Base-by-base conservation (phyloP, 2,888 invertebrate genomes). In the Candidula unifasciata region DNA sequence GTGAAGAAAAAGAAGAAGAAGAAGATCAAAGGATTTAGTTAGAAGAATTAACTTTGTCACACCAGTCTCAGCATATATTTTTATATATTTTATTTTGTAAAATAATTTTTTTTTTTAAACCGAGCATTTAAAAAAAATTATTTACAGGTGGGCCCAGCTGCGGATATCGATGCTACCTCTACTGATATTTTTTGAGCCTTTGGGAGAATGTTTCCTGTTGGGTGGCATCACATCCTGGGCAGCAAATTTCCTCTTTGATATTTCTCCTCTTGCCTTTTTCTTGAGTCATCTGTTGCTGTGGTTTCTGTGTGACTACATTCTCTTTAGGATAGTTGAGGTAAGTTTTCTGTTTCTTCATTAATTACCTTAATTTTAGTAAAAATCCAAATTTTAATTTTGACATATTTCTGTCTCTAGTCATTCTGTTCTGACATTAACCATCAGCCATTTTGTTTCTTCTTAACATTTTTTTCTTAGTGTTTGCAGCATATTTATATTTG, bases 251-350 rank as follows among this genome's bases (percentile, higher is more conserved):
- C 95, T 99, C 57, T 97, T 98, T 96, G 90, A 96, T 88, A 97
- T 97, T 95, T 97, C 98, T 94, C 96, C 97, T 1, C 95, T 98
- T 88, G 97, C 97, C 81, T 98, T 99, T 95, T 97, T 97, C 94
- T 95, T 98, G 90, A 96, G 98, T 91, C 99, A 99, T 94, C 95
- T 97, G 90, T 95, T 98, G 83, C 95, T 96, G 92, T 99, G 99
- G 99, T 97, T 99, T 94, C 95, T 98, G 89, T 96, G 97, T 89
- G 99, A 99, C 95, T 99, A 98, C 97, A 95, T 97, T 91, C 95
- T 99, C 90, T 95, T 99, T 90, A 87, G 86, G 27, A 86, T 88
- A 37, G 87, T 89, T 21, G 87, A 90, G 90, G 91, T 91, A 86
- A 10, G 52, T 30, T 13, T 44, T 60, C 18, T 24, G 60, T 60